phyloP scores from a whole-genome alignment of 2,113 vertebrate species.

The Seriola quinqueradiata region DNA sequence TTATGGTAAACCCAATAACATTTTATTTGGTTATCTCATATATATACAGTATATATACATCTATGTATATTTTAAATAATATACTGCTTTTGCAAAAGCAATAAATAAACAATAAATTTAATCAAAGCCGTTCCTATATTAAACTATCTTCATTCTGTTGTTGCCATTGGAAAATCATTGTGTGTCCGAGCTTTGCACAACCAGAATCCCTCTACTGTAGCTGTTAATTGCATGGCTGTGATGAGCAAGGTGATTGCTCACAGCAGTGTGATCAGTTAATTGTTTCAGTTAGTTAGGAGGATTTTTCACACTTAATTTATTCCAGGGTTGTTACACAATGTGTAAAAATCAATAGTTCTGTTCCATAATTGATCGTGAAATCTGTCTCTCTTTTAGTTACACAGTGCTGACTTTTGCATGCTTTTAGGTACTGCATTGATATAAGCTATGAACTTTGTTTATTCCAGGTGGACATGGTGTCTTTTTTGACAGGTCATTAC shows the following conservation, averaged over 20 bases:
- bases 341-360: conserved; percentile 4
- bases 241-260: conserved; percentile 26
- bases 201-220: neutral
- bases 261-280: conserved; percentile 43
- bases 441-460: neutral
- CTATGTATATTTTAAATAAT: neutral
- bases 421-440: neutral
- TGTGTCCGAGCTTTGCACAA: neutral
- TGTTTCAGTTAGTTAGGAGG: conserved; percentile 40
- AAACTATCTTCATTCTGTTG: neutral
- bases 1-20: too few species aligned
- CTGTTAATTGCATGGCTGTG: conserved; percentile 12
- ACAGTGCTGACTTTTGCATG: neutral
- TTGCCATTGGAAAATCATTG: neutral
- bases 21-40: neutral
- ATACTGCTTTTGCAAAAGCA: neutral
- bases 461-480: neutral
- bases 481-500: neutral
- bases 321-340: conserved; percentile 14
- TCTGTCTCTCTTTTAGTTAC: conserved; percentile 7
- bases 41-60: too few species aligned
- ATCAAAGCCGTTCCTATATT: neutral
- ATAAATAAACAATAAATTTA: neutral
- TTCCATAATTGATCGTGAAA: conserved; percentile 14
- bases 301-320: conserved; percentile 21